Evolutionary conservation across 2,113 vertebrate genomes (phyloP).

Genomic region (Ptyas mucosa): DNA sequence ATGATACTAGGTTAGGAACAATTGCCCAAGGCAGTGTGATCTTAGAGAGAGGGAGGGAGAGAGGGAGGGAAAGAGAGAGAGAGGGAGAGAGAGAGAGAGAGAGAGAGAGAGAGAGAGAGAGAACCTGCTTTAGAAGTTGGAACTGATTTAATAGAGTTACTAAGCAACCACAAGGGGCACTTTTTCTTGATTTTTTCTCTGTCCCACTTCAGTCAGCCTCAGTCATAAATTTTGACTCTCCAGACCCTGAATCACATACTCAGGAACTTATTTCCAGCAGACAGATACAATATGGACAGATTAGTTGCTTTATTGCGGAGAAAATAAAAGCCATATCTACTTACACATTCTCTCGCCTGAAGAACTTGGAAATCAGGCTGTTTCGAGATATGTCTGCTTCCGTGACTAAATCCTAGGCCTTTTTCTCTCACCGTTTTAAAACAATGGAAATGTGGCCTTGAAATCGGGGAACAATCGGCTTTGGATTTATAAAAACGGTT

Average conservation of each 20-base stretch:
- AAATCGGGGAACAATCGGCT: background rate
- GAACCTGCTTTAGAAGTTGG: background rate
- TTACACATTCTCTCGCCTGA: background rate
- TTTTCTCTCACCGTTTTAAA: background rate
- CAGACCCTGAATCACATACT: background rate
- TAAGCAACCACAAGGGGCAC: no score
- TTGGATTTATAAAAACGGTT: background rate
- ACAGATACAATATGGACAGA: background rate
- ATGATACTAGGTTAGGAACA: background rate
- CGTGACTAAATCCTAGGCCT: background rate
- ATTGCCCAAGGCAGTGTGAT: background rate
- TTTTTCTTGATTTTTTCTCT: no score
- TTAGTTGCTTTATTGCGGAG: background rate
- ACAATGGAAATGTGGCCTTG: background rate
- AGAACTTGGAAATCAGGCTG: background rate
- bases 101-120: background rate
- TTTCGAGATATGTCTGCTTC: background rate
- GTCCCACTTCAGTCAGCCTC: background rate
- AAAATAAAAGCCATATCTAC: background rate
- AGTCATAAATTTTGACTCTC: background rate
- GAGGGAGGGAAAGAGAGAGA: no score
- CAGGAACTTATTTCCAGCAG: background rate
- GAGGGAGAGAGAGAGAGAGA: no score
- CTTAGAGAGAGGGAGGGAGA: background rate
- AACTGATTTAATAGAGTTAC: background rate